A percentile compares a stretch with the other conserved stretches of the same genome.
Conservation (phyloP, 2,888 invertebrate genomes). For the Coelinius sp. region DNA sequence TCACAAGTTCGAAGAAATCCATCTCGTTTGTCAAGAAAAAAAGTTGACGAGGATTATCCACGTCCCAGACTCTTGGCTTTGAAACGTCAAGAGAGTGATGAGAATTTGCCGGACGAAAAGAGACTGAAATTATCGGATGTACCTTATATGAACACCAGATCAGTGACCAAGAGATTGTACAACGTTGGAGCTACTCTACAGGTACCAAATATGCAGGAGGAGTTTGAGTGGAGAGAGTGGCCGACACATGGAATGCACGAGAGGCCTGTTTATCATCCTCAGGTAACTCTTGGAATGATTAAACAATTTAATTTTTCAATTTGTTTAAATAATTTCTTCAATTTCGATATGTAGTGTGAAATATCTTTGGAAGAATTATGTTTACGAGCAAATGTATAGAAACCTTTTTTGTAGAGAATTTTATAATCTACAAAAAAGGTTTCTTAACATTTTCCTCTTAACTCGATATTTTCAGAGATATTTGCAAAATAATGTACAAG, state of each 20-base stretch:
- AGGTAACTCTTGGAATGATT: constrained; percentile 45
- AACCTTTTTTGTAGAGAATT: no score
- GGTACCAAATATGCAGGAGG: constrained; percentile 59
- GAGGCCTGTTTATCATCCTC: constrained; percentile 64
- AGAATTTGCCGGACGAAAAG: constrained; percentile 35
- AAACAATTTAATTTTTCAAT: background rate
- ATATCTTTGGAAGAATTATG: no score
- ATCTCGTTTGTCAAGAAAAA: constrained; percentile 54
- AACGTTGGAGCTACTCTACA: constrained; percentile 65
- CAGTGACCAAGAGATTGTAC: constrained; percentile 63
- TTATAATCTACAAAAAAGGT: no score
- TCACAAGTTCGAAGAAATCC: constrained; percentile 56
- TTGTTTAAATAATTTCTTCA: background rate
- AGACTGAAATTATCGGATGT: constrained; percentile 42
- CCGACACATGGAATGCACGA: constrained; percentile 68
- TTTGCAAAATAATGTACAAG: no score
- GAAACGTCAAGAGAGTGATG: constrained; percentile 47
- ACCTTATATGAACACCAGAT: constrained; percentile 66
- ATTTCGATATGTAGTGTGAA: no score
- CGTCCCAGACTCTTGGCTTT: constrained; percentile 52
- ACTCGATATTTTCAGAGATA: no score
- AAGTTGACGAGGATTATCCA: constrained; percentile 49
- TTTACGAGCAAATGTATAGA: no score
- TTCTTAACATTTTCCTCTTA: no score
- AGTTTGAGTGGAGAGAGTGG: constrained; percentile 64